Evolutionary conservation across 2,797 vertebrate genomes (phyloP), one percentile per base, ranked within the genome.

Genomic region (Halcyon leucocephala): DNA sequence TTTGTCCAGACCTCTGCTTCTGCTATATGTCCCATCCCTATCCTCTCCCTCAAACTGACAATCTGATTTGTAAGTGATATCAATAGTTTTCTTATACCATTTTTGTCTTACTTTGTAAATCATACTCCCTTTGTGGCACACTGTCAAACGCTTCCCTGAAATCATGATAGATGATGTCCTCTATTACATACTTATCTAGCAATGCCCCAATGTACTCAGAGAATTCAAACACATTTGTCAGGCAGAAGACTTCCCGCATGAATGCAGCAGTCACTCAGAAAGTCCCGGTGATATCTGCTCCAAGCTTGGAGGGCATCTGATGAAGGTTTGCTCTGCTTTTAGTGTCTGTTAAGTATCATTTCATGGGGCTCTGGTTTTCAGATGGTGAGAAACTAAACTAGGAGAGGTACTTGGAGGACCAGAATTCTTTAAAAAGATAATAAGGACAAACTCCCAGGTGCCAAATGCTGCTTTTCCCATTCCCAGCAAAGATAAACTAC

Each of bases 141-240:
- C 82, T 97, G 94, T 96, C 96, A 97, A 58, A 82, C 1, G 74
- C 78, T 94, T 96, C 90, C 91, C 95, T 97, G 96, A 95, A 97
- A 93, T 92, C 97, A 82, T 97, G 96, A 97, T 97, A 95, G 95
- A 98, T 97, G 94, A 79, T 82, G 92, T 97, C 89, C 91, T 96
- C 89, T 94, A 70, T 77, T 76, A 64, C 90, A 88, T 67, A 91
- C 85, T 95, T 97, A 96, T 29, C 90, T 67, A 83, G 90, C 64
- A 89, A 87, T 82, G 71, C 84, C 79, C 77, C 8, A 2, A 72
- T 89, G 93, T 92, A 92, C 93, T 96, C 95, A 94, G 92, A 87
- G 96, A 97, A 97, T 90, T 86, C 93, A 96, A 95, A 93, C 92
- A 91, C 86, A 97, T 97, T 97, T 97, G 95, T 97, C 97, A 98